Evolutionary conservation across 2,113 vertebrate species (phyloP).

Genomic region (Alces alces): DNA sequence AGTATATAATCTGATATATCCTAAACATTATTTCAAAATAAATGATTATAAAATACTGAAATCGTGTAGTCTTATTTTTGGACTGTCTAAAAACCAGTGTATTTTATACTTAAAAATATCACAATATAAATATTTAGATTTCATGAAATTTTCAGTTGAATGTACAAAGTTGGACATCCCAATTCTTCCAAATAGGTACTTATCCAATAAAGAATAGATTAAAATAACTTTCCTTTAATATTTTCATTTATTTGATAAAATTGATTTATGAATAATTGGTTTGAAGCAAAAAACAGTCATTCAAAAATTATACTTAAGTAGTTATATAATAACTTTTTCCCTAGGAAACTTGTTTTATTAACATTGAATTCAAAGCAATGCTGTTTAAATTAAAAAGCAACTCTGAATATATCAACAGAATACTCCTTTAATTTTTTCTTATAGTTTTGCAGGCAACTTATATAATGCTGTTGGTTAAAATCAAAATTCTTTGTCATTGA

Average conservation of each 20-base stretch:
- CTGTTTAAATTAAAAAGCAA: neutral
- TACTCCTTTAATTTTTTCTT: neutral
- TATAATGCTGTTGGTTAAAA: neutral
- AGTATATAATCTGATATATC: neutral
- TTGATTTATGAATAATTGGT: neutral
- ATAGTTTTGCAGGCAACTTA: neutral
- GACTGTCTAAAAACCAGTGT: neutral
- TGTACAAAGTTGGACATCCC: neutral
- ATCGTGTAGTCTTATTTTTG: neutral
- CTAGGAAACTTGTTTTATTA: neutral
- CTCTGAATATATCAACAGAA: neutral
- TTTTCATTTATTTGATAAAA: neutral
- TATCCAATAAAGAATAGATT: neutral
- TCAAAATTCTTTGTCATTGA: neutral
- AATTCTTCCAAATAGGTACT: neutral
- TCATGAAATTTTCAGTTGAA: neutral
- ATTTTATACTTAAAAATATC: neutral
- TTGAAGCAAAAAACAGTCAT: neutral
- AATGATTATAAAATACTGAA: neutral
- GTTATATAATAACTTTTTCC: neutral
- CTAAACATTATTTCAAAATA: neutral
- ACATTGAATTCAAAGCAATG: neutral
- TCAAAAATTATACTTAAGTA: neutral
- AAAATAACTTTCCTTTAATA: neutral
- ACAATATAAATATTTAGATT: neutral